Evolutionary conservation across 2,797 vertebrate genomes (phyloP).

Genomic region (Euthynnus affinis): DNA sequence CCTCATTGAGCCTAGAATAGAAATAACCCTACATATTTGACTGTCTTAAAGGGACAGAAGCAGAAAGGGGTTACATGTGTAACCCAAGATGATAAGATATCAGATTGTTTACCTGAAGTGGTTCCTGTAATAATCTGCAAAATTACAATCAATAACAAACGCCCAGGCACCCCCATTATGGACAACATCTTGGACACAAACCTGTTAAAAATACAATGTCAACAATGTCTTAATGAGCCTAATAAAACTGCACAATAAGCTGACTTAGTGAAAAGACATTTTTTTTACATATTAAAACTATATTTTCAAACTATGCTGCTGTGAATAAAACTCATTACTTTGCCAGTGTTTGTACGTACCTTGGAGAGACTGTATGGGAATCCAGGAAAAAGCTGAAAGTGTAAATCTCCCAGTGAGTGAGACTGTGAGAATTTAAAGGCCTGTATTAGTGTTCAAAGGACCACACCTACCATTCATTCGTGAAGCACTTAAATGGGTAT

Average conservation of each 20-base stretch:
- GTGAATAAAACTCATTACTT: neutral
- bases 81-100: neutral
- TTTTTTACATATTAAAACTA: too few species aligned
- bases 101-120: slow-evolving; percentile 58
- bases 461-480: neutral
- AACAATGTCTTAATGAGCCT: neutral
- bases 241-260: neutral
- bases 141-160: slow-evolving; percentile 46
- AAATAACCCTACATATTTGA: too few species aligned
- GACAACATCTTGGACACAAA: slow-evolving; percentile 7
- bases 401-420: neutral
- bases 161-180: slow-evolving; percentile 31
- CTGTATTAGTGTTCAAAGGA: slow-evolving; percentile 1
- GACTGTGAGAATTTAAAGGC: slow-evolving; percentile 39
- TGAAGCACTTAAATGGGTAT: neutral
- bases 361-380: slow-evolving; percentile 2
- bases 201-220: slow-evolving; percentile 26
- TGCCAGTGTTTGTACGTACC: slow-evolving; percentile 17
- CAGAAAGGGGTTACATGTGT: too few species aligned
- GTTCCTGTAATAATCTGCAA: slow-evolving; percentile 36
- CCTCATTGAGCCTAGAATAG: too few species aligned
- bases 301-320: slow-evolving; percentile 2
- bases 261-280: neutral
- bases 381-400: neutral
- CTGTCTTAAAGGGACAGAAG: too few species aligned